Evolutionary conservation across 2,113 vertebrate genomes (phyloP).

Genomic region (Psittacus erithacus): DNA sequence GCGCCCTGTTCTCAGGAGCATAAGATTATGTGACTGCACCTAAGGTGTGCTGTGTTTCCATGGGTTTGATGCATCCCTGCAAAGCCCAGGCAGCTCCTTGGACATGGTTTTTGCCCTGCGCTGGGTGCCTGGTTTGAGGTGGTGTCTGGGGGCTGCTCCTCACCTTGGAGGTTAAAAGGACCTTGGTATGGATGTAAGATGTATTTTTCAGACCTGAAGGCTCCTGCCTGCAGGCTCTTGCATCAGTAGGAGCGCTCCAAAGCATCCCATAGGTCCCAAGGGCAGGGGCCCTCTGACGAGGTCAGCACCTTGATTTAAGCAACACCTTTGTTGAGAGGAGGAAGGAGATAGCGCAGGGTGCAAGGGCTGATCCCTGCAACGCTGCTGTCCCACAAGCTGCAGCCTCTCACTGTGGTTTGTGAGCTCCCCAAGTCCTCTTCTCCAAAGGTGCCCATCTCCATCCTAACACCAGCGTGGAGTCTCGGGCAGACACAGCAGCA

Average conservation of each 20-base stretch:
- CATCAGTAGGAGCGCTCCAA: neutral
- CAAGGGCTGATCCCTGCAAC: rapidly evolving
- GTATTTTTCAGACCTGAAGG: neutral
- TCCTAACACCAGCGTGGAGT: rapidly evolving
- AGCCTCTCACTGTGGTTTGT: rapidly evolving
- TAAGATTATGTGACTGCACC: rapidly evolving
- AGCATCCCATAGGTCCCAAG: neutral
- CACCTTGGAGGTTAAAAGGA: neutral
- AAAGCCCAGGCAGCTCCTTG: neutral
- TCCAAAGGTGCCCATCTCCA: neutral
- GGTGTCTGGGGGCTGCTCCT: neutral
- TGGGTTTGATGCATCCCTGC: too few relatives aligned
- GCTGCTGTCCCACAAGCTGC: neutral
- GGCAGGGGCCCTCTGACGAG: neutral
- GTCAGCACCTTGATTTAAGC: neutral
- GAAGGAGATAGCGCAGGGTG: neutral
- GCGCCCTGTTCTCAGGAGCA: rapidly evolving
- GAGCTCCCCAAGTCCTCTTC: neutral
- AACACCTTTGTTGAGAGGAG: neutral
- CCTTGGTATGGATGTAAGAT: too few relatives aligned
- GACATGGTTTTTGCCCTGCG: rapidly evolving
- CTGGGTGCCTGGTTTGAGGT: neutral
- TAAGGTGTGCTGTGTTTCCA: neutral
- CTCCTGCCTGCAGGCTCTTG: neutral
- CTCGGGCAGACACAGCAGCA: neutral